These are phyloP conservation scores for Drosophila burlai DNA, from an alignment of 1,140 invertebrate genomes.

Conservation along the genomic window DNA sequence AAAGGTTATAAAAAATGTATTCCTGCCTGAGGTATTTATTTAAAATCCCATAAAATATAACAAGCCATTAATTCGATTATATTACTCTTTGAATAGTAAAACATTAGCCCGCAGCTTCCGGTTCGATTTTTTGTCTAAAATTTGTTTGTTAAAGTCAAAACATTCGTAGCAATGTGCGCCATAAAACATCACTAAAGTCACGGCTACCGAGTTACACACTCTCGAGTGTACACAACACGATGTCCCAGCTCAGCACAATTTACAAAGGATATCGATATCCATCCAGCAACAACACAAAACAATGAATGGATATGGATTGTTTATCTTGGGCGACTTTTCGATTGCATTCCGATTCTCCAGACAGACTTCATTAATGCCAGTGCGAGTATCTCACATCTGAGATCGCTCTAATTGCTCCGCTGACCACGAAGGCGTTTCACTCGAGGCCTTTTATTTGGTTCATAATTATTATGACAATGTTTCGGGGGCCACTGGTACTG, in stretches of 20 bases:
- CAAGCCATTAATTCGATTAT: background rate
- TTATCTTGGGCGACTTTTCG: slow-evolving; percentile 40
- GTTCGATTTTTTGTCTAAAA: background rate
- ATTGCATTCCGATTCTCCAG: slow-evolving; percentile 16
- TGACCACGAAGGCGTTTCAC: slow-evolving; percentile 61
- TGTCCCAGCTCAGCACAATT: slow-evolving; percentile 25
- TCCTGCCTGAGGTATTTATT: background rate
- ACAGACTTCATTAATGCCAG: slow-evolving; percentile 34
- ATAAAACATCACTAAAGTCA: slow-evolving; percentile 30
- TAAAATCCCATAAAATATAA: slow-evolving; percentile 3
- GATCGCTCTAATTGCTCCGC: slow-evolving; percentile 63
- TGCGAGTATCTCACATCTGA: slow-evolving; percentile 35
- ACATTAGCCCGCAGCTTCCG: background rate
- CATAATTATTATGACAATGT: slow-evolving; percentile 82
- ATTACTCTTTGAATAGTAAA: slow-evolving; percentile 1
- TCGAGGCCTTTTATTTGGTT: slow-evolving; percentile 52
- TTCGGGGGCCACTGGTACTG: slow-evolving; percentile 22
- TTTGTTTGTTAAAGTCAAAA: slow-evolving; percentile 20
- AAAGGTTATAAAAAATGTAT: background rate
- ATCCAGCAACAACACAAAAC: background rate
- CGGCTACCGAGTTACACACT: slow-evolving; percentile 23
- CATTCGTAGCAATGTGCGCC: slow-evolving; percentile 3
- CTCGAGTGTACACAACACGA: slow-evolving; percentile 3
- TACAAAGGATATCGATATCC: slow-evolving; percentile 23
- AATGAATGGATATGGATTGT: slow-evolving; percentile 16